Conservation (phyloP, 2,113 vertebrate species). For the Nymphicus hollandicus region DNA sequence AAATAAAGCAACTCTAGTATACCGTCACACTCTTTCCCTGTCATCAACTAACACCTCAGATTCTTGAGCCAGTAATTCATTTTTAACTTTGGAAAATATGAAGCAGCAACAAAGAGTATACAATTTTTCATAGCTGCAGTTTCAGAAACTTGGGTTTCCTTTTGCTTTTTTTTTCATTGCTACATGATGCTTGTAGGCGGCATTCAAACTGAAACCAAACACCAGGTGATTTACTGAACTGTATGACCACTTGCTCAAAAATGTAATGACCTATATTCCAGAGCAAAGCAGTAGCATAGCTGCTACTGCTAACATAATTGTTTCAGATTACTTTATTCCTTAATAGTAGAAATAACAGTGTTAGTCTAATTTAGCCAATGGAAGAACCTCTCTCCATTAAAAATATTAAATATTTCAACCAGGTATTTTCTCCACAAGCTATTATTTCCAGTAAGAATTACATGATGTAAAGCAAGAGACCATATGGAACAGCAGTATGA, state of each 20-base stretch:
- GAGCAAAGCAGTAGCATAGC: not conserved
- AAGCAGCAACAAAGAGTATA: not conserved
- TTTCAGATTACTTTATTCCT: not conserved
- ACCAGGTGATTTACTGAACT: not conserved
- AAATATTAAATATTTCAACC: not conserved
- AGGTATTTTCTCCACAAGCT: not conserved
- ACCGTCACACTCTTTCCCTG: not conserved
- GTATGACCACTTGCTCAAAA: not conserved
- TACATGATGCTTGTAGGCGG: not conserved
- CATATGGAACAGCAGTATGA: not conserved
- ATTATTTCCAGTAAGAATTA: not conserved
- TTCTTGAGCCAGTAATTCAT: not conserved
- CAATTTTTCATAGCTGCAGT: not conserved
- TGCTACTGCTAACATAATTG: not conserved
- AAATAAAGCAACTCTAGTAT: not conserved
- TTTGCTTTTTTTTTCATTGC: not conserved
- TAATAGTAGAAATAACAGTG: not conserved
- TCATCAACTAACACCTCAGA: not conserved
- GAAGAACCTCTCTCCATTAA: not conserved
- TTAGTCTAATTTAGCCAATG: not conserved
- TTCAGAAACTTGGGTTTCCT: not conserved
- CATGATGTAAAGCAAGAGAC: not conserved
- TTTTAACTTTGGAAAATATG: not conserved
- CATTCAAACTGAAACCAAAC: not conserved
- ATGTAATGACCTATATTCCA: not conserved